Percentiles rank a stretch among this genome's conserved stretches.
Conservation (phyloP, 2,797 vertebrate species). For the Crocodylus rhombifer region DNA sequence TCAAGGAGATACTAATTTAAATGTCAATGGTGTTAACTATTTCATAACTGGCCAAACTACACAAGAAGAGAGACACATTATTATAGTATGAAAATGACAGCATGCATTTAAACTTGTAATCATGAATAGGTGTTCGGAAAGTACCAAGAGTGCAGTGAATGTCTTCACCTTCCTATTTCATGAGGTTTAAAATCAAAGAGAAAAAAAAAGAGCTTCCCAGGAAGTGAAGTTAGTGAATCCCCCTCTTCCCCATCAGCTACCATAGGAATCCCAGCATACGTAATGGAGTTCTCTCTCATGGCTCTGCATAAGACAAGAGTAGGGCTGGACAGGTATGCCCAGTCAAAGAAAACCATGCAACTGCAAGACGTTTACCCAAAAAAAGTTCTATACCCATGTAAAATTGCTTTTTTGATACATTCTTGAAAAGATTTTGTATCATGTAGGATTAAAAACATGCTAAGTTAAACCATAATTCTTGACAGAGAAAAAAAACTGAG, state of each 20-base stretch:
- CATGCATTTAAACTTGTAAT: constrained; percentile 46
- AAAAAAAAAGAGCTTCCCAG: neutral
- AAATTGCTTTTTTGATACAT: neutral
- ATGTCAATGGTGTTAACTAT: constrained; percentile 53
- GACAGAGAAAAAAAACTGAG: neutral
- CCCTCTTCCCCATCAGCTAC: neutral
- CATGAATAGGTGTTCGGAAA: constrained; percentile 29
- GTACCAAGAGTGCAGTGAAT: neutral
- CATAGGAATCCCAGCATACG: fast-evolving
- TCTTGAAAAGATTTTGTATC: neutral
- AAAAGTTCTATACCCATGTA: neutral
- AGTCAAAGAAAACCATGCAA: too few relatives aligned
- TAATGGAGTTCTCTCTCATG: neutral
- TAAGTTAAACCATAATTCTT: neutral
- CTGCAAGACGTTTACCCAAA: too few relatives aligned
- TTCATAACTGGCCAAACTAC: constrained; percentile 64
- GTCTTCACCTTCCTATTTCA: neutral
- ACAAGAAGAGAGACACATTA: neutral
- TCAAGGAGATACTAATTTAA: constrained; percentile 36
- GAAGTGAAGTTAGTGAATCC: constrained; percentile 1
- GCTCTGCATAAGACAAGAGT: neutral
- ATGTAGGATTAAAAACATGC: neutral
- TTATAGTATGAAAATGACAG: constrained; percentile 42
- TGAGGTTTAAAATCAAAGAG: constrained; percentile 21
- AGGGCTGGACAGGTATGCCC: neutral